Percentiles rank a stretch among this genome's conserved stretches.
phyloP scores from a whole-genome alignment of 2,113 vertebrate species.

The Cavia porcellus region DNA sequence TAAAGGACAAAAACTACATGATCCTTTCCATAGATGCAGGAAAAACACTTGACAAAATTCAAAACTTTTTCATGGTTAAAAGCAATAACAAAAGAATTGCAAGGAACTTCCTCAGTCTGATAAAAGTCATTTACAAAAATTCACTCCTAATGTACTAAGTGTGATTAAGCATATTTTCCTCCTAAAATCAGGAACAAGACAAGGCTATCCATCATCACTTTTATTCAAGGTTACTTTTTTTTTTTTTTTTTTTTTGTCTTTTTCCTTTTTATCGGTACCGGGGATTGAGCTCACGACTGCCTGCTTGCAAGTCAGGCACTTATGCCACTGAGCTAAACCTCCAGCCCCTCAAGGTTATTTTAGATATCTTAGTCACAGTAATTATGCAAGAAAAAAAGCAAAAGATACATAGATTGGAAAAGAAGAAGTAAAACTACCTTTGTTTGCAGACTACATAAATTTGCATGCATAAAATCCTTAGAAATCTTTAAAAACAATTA shows the following conservation, averaged over 20 bases:
- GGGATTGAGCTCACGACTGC: too few species aligned
- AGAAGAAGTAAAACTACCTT: neutral
- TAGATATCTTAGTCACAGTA: neutral
- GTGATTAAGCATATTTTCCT: neutral
- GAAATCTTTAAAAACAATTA: neutral
- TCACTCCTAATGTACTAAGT: neutral
- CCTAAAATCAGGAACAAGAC: neutral
- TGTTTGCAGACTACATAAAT: neutral
- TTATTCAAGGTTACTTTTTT: too few species aligned
- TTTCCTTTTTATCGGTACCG: too few species aligned
- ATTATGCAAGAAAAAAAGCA: neutral
- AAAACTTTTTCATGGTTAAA: constrained; percentile 19
- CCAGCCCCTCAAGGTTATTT: neutral
- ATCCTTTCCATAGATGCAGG: neutral
- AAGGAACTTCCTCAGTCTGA: constrained; percentile 10
- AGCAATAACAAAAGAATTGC: neutral
- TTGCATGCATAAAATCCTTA: neutral
- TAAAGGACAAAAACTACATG: neutral
- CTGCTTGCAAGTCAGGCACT: too few species aligned
- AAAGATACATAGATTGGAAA: neutral
- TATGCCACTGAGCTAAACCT: too few species aligned
- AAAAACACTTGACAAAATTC: constrained; percentile 19
- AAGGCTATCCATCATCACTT: neutral
- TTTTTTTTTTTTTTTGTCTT: too few species aligned
- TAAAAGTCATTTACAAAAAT: neutral